Base-by-base conservation (phyloP, 2,113 vertebrate species). In the Bufo bufo region DNA sequence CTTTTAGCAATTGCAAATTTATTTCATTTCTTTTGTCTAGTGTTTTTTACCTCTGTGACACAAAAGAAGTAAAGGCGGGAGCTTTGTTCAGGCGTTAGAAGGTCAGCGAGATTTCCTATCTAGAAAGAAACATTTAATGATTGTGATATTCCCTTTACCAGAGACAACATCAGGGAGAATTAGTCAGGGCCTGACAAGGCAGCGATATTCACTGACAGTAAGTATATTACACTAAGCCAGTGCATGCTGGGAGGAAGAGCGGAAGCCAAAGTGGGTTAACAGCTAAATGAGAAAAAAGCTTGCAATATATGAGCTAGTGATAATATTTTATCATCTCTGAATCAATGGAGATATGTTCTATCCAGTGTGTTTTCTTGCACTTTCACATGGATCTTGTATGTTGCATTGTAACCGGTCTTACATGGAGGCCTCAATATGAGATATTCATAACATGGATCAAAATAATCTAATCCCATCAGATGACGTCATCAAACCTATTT, bases 101-200 rank as follows among this genome's bases (percentile, higher is more conserved):
- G 71, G 87, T 77, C 69, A 66, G 52, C 23, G 6, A 23, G 47
- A 82, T 74, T 87, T 82, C 43, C 65, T 43, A 33, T 75, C 52
- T 50, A 33, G 82, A 83, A 69, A 77, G n/a, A 63, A 88, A 49
- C 71, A 71, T 83, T 88, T 88, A 88, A 83, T 88, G 49, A 72
- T 78, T 54, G 12, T 52, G 59, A 78, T 77, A 49, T 86, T 80
- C 77, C 33, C 52, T 54, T 16, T 80, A 58, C 59, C 14, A 23
- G 33, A 45, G n/a, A 80, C 77, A 71, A 45, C 63, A 81, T 65
- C 23, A n/a, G 75, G 58, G 72, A 59, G 54, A 19, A 54, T 78
- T 65, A 23, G 49, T 79, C 50, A 7, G 61, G 75, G 66, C 47
- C 52, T 66, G 85, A 86, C 85, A 69, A 58, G 58, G 13, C 58